Conservation (phyloP, 2,113 vertebrate genomes). For the Marmota monax region DNA sequence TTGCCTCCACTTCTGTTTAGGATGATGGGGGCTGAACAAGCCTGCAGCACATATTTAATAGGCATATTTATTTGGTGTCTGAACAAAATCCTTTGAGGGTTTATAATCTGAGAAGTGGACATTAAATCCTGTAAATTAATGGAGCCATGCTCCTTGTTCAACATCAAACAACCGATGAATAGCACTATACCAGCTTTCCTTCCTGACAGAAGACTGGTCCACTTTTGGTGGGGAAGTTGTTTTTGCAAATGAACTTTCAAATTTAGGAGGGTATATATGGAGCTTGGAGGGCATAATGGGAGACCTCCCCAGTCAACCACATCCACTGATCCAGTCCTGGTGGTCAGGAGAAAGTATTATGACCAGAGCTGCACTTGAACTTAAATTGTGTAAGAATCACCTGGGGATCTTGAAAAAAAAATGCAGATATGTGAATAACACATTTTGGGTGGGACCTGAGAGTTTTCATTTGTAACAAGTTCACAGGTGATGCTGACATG, state of each 20-base stretch:
- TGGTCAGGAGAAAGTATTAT: rapidly evolving
- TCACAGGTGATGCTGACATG: not conserved
- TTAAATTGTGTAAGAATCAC: not conserved
- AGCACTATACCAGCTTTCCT: not conserved
- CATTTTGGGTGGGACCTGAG: not conserved
- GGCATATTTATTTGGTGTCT: constrained; percentile 65
- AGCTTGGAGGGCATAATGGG: not conserved
- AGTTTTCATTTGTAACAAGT: not conserved
- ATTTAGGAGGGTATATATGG: not conserved
- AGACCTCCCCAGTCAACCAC: not conserved
- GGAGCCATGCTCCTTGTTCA: not conserved
- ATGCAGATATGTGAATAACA: not conserved
- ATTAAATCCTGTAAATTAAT: constrained; percentile 23
- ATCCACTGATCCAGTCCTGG: not conserved
- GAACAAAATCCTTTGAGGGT: constrained; percentile 37
- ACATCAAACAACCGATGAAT: not conserved
- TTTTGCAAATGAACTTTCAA: not conserved
- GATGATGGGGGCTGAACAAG: not conserved
- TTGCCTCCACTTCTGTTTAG: not conserved
- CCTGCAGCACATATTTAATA: constrained; percentile 38
- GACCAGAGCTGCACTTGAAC: not conserved
- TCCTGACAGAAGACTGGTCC: not conserved
- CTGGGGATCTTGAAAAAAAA: not conserved
- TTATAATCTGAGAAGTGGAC: constrained; percentile 57
- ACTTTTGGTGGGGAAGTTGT: not conserved